Conservation (phyloP, 2,797 vertebrate species). For the Oreochromis mossambicus region DNA sequence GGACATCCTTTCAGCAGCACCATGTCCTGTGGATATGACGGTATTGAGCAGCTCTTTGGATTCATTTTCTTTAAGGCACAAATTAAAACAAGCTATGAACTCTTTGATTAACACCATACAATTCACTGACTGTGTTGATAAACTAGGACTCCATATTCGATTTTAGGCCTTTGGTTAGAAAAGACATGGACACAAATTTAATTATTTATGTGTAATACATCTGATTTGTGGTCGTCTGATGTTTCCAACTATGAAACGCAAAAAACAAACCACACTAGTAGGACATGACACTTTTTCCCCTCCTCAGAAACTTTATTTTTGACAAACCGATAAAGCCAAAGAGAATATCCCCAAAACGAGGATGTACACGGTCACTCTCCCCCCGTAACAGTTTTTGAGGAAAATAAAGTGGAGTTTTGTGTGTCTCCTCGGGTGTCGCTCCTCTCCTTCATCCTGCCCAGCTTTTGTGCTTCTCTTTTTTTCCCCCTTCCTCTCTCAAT, state of each 20-base stretch:
- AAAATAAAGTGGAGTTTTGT: slow-evolving; percentile 57
- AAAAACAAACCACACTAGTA: background rate
- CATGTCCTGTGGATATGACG: background rate
- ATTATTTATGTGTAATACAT: background rate
- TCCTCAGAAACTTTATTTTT: background rate
- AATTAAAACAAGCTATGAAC: background rate
- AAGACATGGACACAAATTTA: background rate
- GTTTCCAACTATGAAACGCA: background rate
- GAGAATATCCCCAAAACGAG: background rate
- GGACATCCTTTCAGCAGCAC: background rate
- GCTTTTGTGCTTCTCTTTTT: background rate
- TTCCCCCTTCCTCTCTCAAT: background rate
- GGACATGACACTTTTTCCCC: background rate
- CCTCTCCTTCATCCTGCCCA: slow-evolving; percentile 63
- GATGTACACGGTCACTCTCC: background rate
- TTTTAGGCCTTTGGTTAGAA: background rate
- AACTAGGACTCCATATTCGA: background rate
- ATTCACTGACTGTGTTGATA: background rate
- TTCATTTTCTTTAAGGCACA: background rate
- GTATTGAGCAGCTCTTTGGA: background rate
- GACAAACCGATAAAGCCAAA: background rate
- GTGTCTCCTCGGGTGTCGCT: slow-evolving; percentile 67
- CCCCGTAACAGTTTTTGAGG: background rate
- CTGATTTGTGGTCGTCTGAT: background rate
- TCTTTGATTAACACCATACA: background rate